Percentiles rank a stretch among this genome's conserved stretches.
Evolutionary conservation across 2,888 invertebrate species (phyloP).

Genomic region (Lypha dubia): DNA sequence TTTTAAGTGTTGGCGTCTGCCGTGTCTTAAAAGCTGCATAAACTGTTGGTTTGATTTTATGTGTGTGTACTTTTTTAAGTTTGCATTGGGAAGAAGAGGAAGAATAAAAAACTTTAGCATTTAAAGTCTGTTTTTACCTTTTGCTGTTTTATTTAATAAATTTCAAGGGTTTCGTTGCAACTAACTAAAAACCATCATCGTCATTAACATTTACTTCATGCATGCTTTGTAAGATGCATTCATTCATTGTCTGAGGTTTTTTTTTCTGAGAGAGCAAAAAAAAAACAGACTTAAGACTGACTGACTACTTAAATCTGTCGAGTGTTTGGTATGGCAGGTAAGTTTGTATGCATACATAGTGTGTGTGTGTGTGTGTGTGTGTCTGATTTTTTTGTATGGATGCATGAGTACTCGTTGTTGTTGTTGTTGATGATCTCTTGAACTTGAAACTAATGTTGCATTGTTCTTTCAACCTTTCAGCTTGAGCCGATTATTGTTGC

Average conservation of each 20-base stretch:
- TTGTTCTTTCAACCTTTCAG: conserved; percentile 72
- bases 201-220: conserved; percentile 63
- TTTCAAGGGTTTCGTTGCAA: conserved; percentile 50
- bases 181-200: conserved; percentile 56
- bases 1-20: conserved; percentile 72
- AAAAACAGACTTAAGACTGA: conserved; percentile 19
- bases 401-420: conserved; percentile 27
- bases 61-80: neutral
- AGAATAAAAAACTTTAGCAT: conserved; percentile 10
- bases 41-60: conserved; percentile 18
- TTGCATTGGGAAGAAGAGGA: conserved; percentile 22
- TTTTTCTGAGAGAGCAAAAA: neutral
- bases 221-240: conserved; percentile 59
- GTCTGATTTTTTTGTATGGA: neutral
- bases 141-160: conserved; percentile 36
- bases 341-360: neutral
- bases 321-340: conserved; percentile 8
- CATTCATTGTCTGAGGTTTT: conserved; percentile 67
- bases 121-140: conserved; percentile 44
- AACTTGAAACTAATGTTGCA: conserved; percentile 80
- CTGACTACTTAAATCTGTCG: conserved; percentile 14
- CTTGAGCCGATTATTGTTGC: conserved; percentile 34
- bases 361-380: neutral
- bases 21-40: conserved; percentile 53
- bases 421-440: conserved; percentile 77